Evolutionary conservation across 2,113 vertebrate species (phyloP), one percentile per base, ranked within the genome.

Genomic region (Clarias gariepinus): DNA sequence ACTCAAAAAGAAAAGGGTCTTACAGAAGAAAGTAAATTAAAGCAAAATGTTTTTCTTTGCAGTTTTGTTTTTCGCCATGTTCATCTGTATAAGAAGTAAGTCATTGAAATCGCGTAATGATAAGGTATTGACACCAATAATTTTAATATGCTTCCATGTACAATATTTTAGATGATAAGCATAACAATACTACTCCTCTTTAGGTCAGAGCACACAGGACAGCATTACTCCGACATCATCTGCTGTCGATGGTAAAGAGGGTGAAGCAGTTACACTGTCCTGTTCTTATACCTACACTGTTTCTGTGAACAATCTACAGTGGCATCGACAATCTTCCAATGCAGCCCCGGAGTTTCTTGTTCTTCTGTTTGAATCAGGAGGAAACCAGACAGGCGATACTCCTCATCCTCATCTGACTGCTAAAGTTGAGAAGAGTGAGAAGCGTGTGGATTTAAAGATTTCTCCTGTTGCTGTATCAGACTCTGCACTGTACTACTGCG

Each of bases 281-380:
- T 85, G 84, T 76, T 30, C n/a, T 12, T 79, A 77, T 41, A 25
- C n/a, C n/a, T n/a, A n/a, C n/a, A n/a, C 15, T 4, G 53, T 79
- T n/a, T 19, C n/a, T n/a, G 33, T n/a, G 36, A 81, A 87, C 4
- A 84, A 84, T 76, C 76, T 89, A 3, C 85, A 89, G 76, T 89
- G 88, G 88, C 87, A 87, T 86, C 88, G 76, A 1, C 88, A 89
- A 63, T 41, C 81, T 58, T 60, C 6, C 47, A 47, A 47, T 47
- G 47, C 47, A 47, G 6, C 47, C 47, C 47, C 47, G 47, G 47
- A 47, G 47, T 47, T 47, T 47, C 47, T 47, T 47, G 47, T 47
- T 47, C 47, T 47, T 47, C 47, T 47, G 47, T 47, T 47, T 47
- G 47, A 47, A 47, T 47, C 47, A 47, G 47, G 47, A 47, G 47